phyloP scores from a whole-genome alignment of 2,113 vertebrate species.

The Odobenus rosmarus region DNA sequence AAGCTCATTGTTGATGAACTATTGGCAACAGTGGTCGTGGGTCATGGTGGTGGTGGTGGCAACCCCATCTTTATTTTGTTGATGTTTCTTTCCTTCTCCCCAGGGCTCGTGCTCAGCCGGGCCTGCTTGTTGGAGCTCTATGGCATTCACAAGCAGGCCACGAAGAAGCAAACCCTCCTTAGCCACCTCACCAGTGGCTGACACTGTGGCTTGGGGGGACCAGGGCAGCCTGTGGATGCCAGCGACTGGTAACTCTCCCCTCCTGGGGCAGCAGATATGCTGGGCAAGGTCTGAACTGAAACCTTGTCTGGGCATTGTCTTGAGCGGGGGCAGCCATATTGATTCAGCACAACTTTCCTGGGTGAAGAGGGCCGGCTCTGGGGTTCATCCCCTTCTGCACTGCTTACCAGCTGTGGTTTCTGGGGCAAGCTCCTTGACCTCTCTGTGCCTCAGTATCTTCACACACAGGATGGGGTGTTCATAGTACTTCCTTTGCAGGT shows the following conservation, averaged over 20 bases:
- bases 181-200: background rate
- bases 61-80: background rate
- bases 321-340: rapidly evolving
- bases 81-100: background rate
- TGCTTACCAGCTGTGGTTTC: background rate
- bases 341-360: background rate
- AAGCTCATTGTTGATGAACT: background rate
- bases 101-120: background rate
- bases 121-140: background rate
- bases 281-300: background rate
- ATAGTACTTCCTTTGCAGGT: rapidly evolving
- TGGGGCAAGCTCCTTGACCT: background rate
- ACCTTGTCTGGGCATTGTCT: rapidly evolving
- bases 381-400: no score
- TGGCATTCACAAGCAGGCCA: background rate
- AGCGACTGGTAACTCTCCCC: background rate
- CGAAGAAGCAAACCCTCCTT: background rate
- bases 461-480: rapidly evolving
- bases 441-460: background rate
- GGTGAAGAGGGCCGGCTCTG: background rate
- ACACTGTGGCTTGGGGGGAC: background rate
- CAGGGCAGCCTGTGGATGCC: background rate
- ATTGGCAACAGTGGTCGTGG: background rate
- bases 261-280: background rate
- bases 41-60: background rate